Percentiles rank a stretch among this genome's conserved stretches.
Conservation (phyloP, 2,888 invertebrate species). For the Polietes domitor region DNA sequence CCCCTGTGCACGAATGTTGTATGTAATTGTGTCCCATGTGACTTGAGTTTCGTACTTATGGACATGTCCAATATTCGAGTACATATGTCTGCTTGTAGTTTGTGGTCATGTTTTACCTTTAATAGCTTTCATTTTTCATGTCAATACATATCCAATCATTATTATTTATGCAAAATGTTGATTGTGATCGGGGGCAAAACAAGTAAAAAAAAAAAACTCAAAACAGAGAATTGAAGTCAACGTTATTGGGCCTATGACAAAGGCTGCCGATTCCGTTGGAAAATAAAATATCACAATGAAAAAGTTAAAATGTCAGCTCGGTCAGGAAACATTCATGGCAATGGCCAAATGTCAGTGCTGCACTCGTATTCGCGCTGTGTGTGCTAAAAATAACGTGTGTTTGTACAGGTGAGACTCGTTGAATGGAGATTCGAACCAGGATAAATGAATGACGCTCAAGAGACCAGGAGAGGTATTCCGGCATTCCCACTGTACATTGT, state of each 20-base stretch:
- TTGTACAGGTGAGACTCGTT: too few relatives aligned
- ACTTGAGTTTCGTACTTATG: not conserved
- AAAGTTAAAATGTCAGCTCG: not conserved
- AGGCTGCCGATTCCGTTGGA: not conserved
- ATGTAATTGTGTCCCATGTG: slow-evolving; percentile 9
- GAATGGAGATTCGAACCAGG: too few relatives aligned
- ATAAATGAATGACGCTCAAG: too few relatives aligned
- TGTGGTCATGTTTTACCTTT: slow-evolving; percentile 22
- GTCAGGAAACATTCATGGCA: not conserved
- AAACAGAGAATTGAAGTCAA: not conserved
- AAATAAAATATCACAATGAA: not conserved
- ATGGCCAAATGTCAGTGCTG: not conserved
- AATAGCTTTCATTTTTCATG: slow-evolving; percentile 35
- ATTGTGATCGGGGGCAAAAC: not conserved
- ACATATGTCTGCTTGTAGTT: not conserved
- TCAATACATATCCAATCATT: slow-evolving; percentile 39
- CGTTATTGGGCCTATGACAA: not conserved
- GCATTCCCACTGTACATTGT: too few relatives aligned
- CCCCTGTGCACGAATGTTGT: not conserved
- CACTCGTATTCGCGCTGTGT: too few relatives aligned
- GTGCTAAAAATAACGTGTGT: not conserved
- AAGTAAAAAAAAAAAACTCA: not conserved
- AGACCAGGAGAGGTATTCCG: too few relatives aligned
- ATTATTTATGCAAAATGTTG: slow-evolving; percentile 45
- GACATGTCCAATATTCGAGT: not conserved